Base-by-base conservation (phyloP, 1,140 invertebrate species). In the Penaeus chinensis region DNA sequence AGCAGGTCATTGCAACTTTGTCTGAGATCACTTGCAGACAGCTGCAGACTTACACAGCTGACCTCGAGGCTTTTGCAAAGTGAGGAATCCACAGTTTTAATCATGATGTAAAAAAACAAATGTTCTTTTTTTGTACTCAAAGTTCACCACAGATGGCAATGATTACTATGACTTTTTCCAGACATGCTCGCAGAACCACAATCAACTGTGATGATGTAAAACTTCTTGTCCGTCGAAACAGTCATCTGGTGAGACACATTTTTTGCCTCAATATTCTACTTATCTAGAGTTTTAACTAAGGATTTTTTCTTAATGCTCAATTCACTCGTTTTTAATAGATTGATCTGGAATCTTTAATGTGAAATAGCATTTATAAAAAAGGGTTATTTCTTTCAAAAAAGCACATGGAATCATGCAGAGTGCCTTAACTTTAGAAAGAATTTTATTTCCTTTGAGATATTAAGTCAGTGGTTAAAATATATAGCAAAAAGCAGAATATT, bases 31-130 rank as follows among this genome's bases (percentile, higher is more conserved):
- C 83, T 16, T 27, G 20, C 71, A 20, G 54, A 62, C 83, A 85
- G n/a, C 61, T 85, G 20, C 54, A 85, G 37, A 63, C 61, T 3
- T 85, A 85, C 32, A 16, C 74, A 5, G 1, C 11, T 32, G 83
- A 85, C 42, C 61, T 85, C 11, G 83, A 85, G 63, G 83, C 83
- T 19, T 85, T 85, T 78, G n/a, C 83, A 22, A 85, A 85, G 83
- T 85, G 61, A 10, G 82, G 22, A 19, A n/a, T 74, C 20, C n/a
- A 27, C 5, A 32, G n/a, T 10, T 74, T 74, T 16, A 18, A 18
- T 24, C 7, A 27, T 71, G 0, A 32, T 24, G 32, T 32, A 32
- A 32, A 32, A 32, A 32, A n/a, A 13, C 5, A 74, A 74, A 1
- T 32, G 4, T 13, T 19, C 0, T 74, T 74, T 74, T 2, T 74